Percentiles rank a stretch among this genome's conserved stretches.
These are phyloP conservation scores for Mareca strepera DNA, from an alignment of 2,797 vertebrate genomes.

Conservation along the genomic window DNA sequence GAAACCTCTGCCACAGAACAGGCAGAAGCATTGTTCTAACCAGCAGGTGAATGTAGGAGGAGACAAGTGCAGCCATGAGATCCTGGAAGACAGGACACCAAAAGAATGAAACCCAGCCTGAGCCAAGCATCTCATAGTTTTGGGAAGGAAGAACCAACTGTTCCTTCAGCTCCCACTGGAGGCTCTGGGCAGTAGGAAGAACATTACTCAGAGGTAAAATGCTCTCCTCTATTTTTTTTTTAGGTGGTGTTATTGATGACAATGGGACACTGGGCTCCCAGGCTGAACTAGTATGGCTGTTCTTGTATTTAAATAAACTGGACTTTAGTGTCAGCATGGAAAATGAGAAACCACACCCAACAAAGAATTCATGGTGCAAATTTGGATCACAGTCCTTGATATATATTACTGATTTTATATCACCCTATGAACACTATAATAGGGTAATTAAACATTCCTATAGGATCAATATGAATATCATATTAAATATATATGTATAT, in stretches of 20 bases:
- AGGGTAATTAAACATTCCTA: not conserved
- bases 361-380: not conserved
- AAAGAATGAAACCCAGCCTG: not conserved
- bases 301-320: not conserved
- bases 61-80: rapidly evolving
- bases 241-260: not conserved
- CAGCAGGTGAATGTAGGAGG: not conserved
- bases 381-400: not conserved
- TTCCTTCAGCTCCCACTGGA: not conserved
- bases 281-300: not conserved
- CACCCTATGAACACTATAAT: not conserved
- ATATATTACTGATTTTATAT: not conserved
- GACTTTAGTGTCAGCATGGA: not conserved
- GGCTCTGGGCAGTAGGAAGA: not conserved
- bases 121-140: not conserved
- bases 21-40: not conserved
- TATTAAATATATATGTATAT: not conserved
- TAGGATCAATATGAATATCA: not conserved
- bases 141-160: not conserved
- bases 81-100: not conserved
- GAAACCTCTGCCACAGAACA: not conserved
- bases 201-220: not conserved
- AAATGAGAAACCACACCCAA: not conserved
- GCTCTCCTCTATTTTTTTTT: not conserved
- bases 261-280: not conserved